phyloP scores from a whole-genome alignment of 2,888 invertebrate species.

The Chrysopilus asiliformis region DNA sequence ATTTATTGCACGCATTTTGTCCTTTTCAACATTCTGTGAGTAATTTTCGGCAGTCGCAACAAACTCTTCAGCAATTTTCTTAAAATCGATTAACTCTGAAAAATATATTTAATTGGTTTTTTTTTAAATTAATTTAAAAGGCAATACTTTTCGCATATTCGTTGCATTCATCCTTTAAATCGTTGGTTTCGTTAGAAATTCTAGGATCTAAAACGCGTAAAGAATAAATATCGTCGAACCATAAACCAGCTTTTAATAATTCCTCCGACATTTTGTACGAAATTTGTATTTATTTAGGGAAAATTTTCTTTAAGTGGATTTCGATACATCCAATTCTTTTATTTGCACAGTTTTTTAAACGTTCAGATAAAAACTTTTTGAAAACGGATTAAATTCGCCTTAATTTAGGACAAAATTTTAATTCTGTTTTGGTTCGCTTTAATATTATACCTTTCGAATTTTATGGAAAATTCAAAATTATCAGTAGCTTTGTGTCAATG shows the following conservation, averaged over 20 bases:
- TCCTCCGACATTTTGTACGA: slow-evolving; percentile 53
- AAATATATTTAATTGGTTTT: slow-evolving; percentile 2
- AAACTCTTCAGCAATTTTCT: slow-evolving; percentile 66
- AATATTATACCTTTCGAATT: too few relatives aligned
- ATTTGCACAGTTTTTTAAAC: too few relatives aligned
- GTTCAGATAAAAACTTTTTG: too few relatives aligned
- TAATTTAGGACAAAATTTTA: too few relatives aligned
- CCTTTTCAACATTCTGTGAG: slow-evolving; percentile 73
- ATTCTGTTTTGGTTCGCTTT: too few relatives aligned
- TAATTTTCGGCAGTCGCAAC: slow-evolving; percentile 60
- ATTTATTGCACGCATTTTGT: slow-evolving; percentile 84
- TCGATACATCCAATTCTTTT: too few relatives aligned
- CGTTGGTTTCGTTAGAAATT: slow-evolving; percentile 62
- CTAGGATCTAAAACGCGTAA: slow-evolving; percentile 63
- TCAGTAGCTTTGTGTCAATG: too few relatives aligned
- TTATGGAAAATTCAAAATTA: too few relatives aligned
- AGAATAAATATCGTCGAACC: slow-evolving; percentile 61
- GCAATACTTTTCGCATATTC: slow-evolving; percentile 66
- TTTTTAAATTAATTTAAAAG: slow-evolving; percentile 1
- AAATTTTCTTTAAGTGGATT: too few relatives aligned
- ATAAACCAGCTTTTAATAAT: slow-evolving; percentile 62
- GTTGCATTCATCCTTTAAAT: slow-evolving; percentile 73
- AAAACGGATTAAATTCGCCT: too few relatives aligned
- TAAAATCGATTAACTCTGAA: slow-evolving; percentile 66
- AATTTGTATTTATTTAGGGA: neutral